These are phyloP conservation scores for Meganola albula DNA, from an alignment of 2,888 invertebrate genomes.

Conservation along the genomic window DNA sequence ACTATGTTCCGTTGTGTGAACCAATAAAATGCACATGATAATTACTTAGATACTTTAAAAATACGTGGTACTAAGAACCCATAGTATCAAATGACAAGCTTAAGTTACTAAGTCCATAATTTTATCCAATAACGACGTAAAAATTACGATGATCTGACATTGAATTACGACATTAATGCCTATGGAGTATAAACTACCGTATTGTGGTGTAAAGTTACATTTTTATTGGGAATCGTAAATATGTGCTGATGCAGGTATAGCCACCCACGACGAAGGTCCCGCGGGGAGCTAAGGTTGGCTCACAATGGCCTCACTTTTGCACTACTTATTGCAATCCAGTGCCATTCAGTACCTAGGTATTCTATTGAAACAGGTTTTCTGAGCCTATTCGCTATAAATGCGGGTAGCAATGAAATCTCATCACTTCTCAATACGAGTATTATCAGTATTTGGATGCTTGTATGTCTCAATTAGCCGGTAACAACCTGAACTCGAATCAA, in stretches of 20 bases:
- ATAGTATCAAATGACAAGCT: too few species aligned
- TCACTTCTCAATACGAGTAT: too few species aligned
- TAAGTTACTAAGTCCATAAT: too few species aligned
- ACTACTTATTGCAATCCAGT: slow-evolving; percentile 65
- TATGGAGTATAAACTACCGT: slow-evolving; percentile 19
- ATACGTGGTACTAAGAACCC: too few species aligned
- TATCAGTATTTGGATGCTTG: too few species aligned
- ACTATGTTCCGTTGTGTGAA: too few species aligned
- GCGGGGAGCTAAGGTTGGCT: slow-evolving; percentile 50
- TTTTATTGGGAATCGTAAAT: slow-evolving; percentile 23
- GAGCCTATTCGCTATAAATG: slow-evolving; percentile 50
- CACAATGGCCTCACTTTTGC: slow-evolving; percentile 61
- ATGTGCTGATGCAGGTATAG: slow-evolving; percentile 26
- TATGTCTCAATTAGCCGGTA: too few species aligned
- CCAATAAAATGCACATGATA: too few species aligned
- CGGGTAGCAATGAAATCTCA: slow-evolving; percentile 35
- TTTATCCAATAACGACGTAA: slow-evolving; percentile 10
- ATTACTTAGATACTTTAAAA: too few species aligned
- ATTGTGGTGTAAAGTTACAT: slow-evolving; percentile 19
- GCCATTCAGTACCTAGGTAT: slow-evolving; percentile 66
- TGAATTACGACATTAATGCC: slow-evolving; percentile 11
- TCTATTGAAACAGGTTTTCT: slow-evolving; percentile 70
- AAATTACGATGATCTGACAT: slow-evolving; percentile 11
- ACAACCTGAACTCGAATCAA: too few species aligned
- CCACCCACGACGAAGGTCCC: slow-evolving; percentile 56